Percentiles rank a stretch among this genome's conserved stretches.
These are phyloP conservation scores for Podiceps cristatus DNA, from an alignment of 2,113 vertebrate species.

Conservation along the genomic window DNA sequence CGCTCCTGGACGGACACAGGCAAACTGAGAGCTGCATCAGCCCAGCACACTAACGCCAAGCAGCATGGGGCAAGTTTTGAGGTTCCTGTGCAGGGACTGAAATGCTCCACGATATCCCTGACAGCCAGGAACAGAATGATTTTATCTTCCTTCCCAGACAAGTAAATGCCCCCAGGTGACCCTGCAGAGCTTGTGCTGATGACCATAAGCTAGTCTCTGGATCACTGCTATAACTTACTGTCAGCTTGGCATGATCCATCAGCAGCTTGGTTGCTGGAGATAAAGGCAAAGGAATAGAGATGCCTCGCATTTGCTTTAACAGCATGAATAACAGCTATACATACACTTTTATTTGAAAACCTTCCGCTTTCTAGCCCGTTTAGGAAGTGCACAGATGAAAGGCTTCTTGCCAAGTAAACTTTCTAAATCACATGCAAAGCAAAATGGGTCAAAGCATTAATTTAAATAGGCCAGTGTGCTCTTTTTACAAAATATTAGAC, in stretches of 20 bases:
- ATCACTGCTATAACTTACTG: neutral
- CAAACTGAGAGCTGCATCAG: neutral
- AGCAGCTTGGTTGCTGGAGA: conserved; percentile 10
- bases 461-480: conserved; percentile 53
- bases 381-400: conserved; percentile 45
- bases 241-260: conserved; percentile 14
- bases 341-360: conserved; percentile 20
- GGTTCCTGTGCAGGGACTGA: neutral
- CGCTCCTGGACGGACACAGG: neutral
- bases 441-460: conserved; percentile 63
- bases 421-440: neutral
- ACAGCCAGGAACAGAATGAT: neutral
- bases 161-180: neutral
- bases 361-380: conserved; percentile 38
- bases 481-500: conserved; percentile 43
- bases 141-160: neutral
- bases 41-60: neutral
- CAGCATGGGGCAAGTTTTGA: neutral
- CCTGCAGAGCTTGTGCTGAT: neutral
- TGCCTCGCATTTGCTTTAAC: conserved; percentile 19
- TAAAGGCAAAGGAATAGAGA: conserved; percentile 32
- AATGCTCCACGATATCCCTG: neutral
- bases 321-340: conserved; percentile 6
- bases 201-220: neutral
- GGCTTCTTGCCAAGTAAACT: conserved; percentile 49